phyloP scores from a whole-genome alignment of 2,888 invertebrate genomes.

The Subacronicta megacephala region DNA sequence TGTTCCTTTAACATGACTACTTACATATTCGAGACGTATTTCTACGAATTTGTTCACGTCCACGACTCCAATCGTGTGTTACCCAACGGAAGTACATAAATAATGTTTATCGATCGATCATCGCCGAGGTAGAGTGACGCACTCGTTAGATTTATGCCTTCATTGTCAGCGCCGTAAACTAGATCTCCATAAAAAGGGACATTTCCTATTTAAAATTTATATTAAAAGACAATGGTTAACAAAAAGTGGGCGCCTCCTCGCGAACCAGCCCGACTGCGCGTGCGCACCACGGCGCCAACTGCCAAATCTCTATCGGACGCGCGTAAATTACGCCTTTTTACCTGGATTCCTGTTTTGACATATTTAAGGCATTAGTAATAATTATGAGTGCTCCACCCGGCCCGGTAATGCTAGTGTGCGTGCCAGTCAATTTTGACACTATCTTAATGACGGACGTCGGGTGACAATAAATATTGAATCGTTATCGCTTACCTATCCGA shows the following conservation, averaged over 20 bases:
- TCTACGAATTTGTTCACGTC: conserved; percentile 75
- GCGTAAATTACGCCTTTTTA: conserved; percentile 90
- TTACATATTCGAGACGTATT: conserved; percentile 61
- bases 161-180: conserved; percentile 89
- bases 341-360: conserved; percentile 90
- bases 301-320: conserved; percentile 89
- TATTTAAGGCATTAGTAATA: conserved; percentile 90
- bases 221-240: conserved; percentile 89
- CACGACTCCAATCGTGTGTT: conserved; percentile 72
- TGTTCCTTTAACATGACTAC: conserved; percentile 33
- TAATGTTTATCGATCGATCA: conserved; percentile 89
- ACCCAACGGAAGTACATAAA: conserved; percentile 87
- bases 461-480: conserved; percentile 88
- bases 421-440: conserved; percentile 88
- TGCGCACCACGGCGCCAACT: conserved; percentile 85
- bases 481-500: conserved; percentile 84
- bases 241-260: conserved; percentile 88
- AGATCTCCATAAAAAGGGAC: conserved; percentile 89
- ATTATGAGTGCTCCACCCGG: conserved; percentile 86
- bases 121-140: conserved; percentile 82
- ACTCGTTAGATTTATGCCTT: conserved; percentile 88
- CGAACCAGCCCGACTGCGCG: conserved; percentile 72
- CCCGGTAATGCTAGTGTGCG: conserved; percentile 78
- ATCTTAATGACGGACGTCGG: conserved; percentile 89
- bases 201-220: conserved; percentile 90